phyloP scores from a whole-genome alignment of 2,888 invertebrate species.

The Clivina fossor region DNA sequence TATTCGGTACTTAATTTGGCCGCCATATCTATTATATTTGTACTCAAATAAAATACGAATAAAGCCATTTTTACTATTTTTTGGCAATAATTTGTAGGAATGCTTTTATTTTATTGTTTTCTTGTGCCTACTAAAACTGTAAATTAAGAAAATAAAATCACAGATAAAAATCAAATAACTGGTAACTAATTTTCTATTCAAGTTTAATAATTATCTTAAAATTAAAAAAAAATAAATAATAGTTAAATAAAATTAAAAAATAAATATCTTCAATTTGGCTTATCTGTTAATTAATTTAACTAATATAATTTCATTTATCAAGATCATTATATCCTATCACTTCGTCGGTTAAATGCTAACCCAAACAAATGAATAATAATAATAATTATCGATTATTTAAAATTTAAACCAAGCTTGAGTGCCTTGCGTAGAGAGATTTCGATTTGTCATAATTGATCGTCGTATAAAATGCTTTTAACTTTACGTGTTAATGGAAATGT shows the following conservation, averaged over 20 bases:
- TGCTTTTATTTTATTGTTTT: too few relatives aligned
- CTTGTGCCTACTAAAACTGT: slow-evolving; percentile 6
- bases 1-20: too few relatives aligned
- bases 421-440: slow-evolving; percentile 44
- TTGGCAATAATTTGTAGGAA: slow-evolving; percentile 19
- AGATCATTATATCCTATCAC: too few relatives aligned
- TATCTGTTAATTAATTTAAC: too few relatives aligned
- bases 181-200: slow-evolving; percentile 11
- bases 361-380: background rate
- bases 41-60: slow-evolving; percentile 8
- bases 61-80: slow-evolving; percentile 2
- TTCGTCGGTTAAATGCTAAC: too few relatives aligned
- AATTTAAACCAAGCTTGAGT: slow-evolving; percentile 37
- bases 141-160: slow-evolving; percentile 4
- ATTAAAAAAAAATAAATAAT: too few relatives aligned
- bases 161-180: slow-evolving; percentile 2
- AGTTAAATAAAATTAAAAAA: too few relatives aligned
- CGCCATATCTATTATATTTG: slow-evolving; percentile 11
- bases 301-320: too few relatives aligned
- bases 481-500: slow-evolving; percentile 53
- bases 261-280: too few relatives aligned
- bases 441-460: slow-evolving; percentile 47
- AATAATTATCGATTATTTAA: background rate
- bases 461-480: slow-evolving; percentile 43
- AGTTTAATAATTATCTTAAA: background rate